phyloP scores from a whole-genome alignment of 2,888 invertebrate species.

The Drosophila mercatorum region DNA sequence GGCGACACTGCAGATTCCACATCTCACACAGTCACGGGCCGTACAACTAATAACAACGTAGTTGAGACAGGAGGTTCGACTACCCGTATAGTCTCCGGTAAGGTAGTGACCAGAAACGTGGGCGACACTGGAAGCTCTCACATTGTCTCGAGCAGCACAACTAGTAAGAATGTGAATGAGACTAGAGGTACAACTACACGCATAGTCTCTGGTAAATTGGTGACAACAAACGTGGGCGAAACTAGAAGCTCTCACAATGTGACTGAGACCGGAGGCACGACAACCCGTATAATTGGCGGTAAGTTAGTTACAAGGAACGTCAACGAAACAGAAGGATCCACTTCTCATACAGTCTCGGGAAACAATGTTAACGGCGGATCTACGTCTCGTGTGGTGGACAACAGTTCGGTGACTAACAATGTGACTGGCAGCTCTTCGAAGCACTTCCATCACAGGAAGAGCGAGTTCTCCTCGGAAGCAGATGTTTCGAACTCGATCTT shows the following conservation, averaged over 20 bases:
- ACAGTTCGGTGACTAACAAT: slow-evolving; percentile 36
- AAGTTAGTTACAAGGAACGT: slow-evolving; percentile 6
- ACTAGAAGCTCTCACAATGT: slow-evolving; percentile 5
- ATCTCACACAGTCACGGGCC: not conserved
- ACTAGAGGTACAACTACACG: slow-evolving; percentile 6
- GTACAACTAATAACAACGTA: slow-evolving; percentile 1
- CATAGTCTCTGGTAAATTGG: slow-evolving; percentile 11
- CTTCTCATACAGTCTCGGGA: slow-evolving; percentile 21
- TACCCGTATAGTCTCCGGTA: slow-evolving; percentile 6
- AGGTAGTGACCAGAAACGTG: slow-evolving; percentile 1
- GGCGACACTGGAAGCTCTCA: slow-evolving; percentile 4
- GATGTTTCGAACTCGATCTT: slow-evolving; percentile 91
- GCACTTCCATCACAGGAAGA: slow-evolving; percentile 89
- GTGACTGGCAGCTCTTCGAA: slow-evolving; percentile 66
- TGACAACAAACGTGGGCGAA: slow-evolving; percentile 7
- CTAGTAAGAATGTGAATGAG: slow-evolving; percentile 1
- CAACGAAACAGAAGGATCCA: slow-evolving; percentile 6
- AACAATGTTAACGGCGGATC: slow-evolving; percentile 36
- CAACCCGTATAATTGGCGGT: slow-evolving; percentile 6
- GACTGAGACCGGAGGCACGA: slow-evolving; percentile 11
- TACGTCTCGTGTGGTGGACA: slow-evolving; percentile 24
- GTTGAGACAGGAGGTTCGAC: not conserved
- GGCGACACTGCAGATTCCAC: slow-evolving; percentile 34
- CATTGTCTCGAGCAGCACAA: not conserved
- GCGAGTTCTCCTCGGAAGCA: slow-evolving; percentile 90